Base-by-base conservation (phyloP, 2,888 invertebrate species). In the Scaptomyza parva region DNA sequence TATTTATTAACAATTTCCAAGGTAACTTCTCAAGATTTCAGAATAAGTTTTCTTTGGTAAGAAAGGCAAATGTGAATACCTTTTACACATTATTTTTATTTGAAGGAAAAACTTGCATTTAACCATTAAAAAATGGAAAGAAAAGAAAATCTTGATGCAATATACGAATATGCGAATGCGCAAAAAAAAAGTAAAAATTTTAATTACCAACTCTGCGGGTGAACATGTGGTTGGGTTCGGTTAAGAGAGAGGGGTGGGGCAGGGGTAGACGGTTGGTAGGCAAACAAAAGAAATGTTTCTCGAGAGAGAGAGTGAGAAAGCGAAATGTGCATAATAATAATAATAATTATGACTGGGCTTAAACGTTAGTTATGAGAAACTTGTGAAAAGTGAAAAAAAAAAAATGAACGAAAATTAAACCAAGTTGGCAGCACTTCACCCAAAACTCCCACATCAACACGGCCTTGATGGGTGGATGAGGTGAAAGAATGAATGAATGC, bases 301-400 rank as follows among this genome's bases (percentile, higher is more conserved):
- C n/a, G n/a, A n/a, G n/a, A n/a, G 70, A 45, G 65, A 59, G 73
- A 70, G 76, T 48, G 53, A 48, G 51, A 61, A 70, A 66, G 77
- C 62, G 83, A 82, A 78, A 70, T 82, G 82, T 69, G 77, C 62
- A 71, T 54, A 70, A 79, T 86, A 26, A 71, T 54, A 70, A 79
- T 86, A 26, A 26, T 37, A 87, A 81, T 81, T 87, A 82, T 82
- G 78, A 69, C 62, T 63, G 70, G 63, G 71, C 88, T 81, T 81
- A 77, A 81, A 70, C 65, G 69, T 74, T 45, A 64, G 70, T 37
- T 48, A 47, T 63, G 52, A 17, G 62, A 72, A 76, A 66, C 77
- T 72, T 59, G 62, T 54, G 66, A 81, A 80, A 64, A 80, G 78
- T 78, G 82, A 61, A 58, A 59, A 60, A 69, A 9, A 50, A 14